Conservation (phyloP, 64 coral and sea anemone genomes). For the Montipora efflorescens region DNA sequence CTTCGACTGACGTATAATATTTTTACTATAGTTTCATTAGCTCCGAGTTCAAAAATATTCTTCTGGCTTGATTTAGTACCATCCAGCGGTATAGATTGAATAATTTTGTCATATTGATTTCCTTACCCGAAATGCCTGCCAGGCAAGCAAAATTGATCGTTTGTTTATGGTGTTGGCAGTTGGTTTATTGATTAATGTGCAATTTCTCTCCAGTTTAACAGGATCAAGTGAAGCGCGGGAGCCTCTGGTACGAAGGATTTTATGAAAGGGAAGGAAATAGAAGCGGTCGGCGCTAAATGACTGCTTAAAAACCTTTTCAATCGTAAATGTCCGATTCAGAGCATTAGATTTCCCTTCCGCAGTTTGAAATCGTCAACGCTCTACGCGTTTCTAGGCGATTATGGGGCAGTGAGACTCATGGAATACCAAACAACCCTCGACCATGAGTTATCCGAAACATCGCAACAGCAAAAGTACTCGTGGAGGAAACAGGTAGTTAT, state of each 20-base stretch:
- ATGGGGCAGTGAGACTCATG: slow-evolving; percentile 51
- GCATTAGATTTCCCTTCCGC: slow-evolving; percentile 7
- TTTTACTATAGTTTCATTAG: too few species aligned
- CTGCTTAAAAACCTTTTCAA: slow-evolving; percentile 45
- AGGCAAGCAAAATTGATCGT: too few species aligned
- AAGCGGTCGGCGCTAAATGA: slow-evolving; percentile 18
- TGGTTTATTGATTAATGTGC: not conserved
- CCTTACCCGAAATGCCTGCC: too few species aligned
- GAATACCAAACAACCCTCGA: slow-evolving; percentile 38
- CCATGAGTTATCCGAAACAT: slow-evolving; percentile 31
- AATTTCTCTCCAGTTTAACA: slow-evolving; percentile 15
- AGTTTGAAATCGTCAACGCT: slow-evolving; percentile 36
- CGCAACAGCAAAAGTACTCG: slow-evolving; percentile 4
- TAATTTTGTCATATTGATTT: too few species aligned
- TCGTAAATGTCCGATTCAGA: slow-evolving; percentile 4
- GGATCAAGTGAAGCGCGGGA: slow-evolving; percentile 14
- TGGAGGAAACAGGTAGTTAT: slow-evolving; percentile 37
- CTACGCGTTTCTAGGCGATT: slow-evolving; percentile 16
- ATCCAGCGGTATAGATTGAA: too few species aligned
- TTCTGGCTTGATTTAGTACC: too few species aligned
- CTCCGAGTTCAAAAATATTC: too few species aligned
- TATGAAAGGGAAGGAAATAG: slow-evolving; percentile 53
- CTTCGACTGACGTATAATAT: too few species aligned
- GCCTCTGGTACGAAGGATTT: slow-evolving; percentile 44
- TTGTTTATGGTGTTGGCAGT: not conserved